A percentile compares a stretch with the other conserved stretches of the same genome.
Evolutionary conservation across 2,113 vertebrate genomes (phyloP).

Genomic region (Neolamprologus sp.): DNA sequence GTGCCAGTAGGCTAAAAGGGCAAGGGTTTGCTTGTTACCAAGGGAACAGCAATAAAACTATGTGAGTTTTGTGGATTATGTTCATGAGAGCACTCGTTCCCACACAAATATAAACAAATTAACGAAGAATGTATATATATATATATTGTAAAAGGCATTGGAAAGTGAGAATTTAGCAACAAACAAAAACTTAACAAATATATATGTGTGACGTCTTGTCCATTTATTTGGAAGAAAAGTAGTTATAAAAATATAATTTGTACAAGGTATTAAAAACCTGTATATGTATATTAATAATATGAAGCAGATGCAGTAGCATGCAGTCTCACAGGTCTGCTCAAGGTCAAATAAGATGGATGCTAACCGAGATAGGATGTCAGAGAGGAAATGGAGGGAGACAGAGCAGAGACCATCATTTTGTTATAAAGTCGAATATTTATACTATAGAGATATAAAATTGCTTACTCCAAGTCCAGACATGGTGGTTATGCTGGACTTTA

Average conservation of each 20-base stretch:
- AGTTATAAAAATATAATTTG: neutral
- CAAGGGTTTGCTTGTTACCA: constrained; percentile 74
- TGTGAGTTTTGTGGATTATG: constrained; percentile 23
- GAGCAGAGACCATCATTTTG: neutral
- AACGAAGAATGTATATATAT: neutral
- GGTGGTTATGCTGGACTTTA: neutral
- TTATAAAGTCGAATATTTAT: neutral
- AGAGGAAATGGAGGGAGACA: neutral
- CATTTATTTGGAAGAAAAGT: neutral
- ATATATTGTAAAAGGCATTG: neutral
- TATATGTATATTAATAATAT: neutral
- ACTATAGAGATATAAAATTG: neutral
- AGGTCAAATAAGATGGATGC: constrained; percentile 41
- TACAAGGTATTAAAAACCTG: neutral
- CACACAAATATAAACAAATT: neutral
- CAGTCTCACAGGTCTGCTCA: constrained; percentile 7
- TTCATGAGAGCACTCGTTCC: neutral
- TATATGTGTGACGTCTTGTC: neutral
- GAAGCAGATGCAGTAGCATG: neutral
- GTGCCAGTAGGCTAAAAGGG: constrained; percentile 69
- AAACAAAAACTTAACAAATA: neutral
- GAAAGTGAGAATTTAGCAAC: neutral
- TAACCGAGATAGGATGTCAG: neutral
- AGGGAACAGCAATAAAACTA: constrained; percentile 68
- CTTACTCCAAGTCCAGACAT: neutral